These are phyloP conservation scores for Philypnodon macrostomus DNA, from an alignment of 2,797 vertebrate species.

Conservation along the genomic window DNA sequence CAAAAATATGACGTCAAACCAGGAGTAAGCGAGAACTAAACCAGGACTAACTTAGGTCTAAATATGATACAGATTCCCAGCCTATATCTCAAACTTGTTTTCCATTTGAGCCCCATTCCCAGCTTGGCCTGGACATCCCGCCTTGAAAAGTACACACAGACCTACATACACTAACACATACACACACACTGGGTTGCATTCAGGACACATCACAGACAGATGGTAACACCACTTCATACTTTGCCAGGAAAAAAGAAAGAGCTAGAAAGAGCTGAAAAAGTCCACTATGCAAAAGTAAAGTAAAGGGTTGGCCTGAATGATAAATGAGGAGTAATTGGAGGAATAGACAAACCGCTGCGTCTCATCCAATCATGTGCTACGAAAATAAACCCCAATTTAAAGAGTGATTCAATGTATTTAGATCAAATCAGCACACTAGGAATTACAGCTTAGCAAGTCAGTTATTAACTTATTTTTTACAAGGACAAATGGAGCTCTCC, in stretches of 20 bases:
- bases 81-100: constrained; percentile 11
- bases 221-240: constrained; percentile 52
- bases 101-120: constrained; percentile 53
- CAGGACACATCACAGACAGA: constrained; percentile 64
- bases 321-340: constrained; percentile 23
- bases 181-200: constrained; percentile 20
- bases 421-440: not conserved
- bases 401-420: constrained; percentile 3
- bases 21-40: too few relatives aligned
- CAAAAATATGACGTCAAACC: too few relatives aligned
- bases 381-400: constrained; percentile 9
- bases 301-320: constrained; percentile 31
- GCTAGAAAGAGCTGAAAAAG: constrained; percentile 29
- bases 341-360: constrained; percentile 15
- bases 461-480: too few relatives aligned
- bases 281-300: constrained; percentile 24
- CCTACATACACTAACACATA: constrained; percentile 29
- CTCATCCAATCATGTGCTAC: constrained; percentile 23
- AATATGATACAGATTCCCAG: too few relatives aligned
- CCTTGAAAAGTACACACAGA: constrained; percentile 21
- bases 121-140: constrained; percentile 57
- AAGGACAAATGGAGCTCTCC: too few relatives aligned
- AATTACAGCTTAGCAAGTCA: not conserved
- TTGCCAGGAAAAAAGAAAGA: constrained; percentile 67
- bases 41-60: too few relatives aligned